These are phyloP conservation scores for Ips nitidus DNA, from an alignment of 1,140 invertebrate species.

Conservation along the genomic window DNA sequence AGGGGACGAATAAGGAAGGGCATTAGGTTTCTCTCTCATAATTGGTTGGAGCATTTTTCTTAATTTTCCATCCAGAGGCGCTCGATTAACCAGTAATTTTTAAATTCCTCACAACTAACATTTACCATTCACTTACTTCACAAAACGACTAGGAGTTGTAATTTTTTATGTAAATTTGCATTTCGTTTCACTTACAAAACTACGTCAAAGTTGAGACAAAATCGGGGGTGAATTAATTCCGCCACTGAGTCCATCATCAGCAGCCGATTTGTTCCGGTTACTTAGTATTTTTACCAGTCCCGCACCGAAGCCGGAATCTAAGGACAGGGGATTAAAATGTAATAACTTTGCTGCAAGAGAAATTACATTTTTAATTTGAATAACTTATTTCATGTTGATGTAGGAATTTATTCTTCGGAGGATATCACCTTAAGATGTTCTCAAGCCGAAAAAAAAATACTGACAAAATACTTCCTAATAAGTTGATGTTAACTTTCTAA, in stretches of 20 bases:
- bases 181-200: no score
- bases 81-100: background rate
- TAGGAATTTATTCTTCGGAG: constrained; percentile 56
- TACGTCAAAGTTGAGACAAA: no score
- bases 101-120: background rate
- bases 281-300: constrained; percentile 51
- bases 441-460: constrained; percentile 59
- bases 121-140: background rate
- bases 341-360: constrained; percentile 53
- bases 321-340: constrained; percentile 53
- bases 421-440: constrained; percentile 60
- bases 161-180: no score
- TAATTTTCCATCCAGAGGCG: constrained; percentile 26
- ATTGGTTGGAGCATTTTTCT: constrained; percentile 27
- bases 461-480: no score
- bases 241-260: constrained; percentile 27
- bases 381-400: constrained; percentile 67
- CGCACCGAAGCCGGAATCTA: constrained; percentile 46
- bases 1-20: constrained; percentile 14
- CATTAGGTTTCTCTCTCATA: constrained; percentile 31
- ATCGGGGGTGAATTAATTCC: background rate
- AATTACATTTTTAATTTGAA: constrained; percentile 70
- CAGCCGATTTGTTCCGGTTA: constrained; percentile 50
- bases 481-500: no score
- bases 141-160: no score